Conservation (phyloP, 92 coral and sea anemone species). For the Porites divaricata region DNA sequence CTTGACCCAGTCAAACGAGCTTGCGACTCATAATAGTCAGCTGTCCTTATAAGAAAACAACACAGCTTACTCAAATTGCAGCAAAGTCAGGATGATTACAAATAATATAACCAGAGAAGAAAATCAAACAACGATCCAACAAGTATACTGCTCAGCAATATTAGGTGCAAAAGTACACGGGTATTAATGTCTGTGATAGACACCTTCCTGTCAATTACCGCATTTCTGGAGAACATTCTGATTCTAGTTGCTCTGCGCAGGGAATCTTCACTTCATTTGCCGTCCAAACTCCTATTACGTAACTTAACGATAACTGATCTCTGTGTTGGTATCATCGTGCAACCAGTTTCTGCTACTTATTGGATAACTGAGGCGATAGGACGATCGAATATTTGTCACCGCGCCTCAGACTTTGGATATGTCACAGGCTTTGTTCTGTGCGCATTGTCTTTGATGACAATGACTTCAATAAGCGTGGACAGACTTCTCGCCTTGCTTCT, state of each 20-base stretch:
- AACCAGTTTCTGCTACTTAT: not conserved
- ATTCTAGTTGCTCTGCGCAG: constrained; percentile 9
- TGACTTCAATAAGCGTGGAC: constrained; percentile 17
- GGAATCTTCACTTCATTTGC: constrained; percentile 9
- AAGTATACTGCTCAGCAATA: no score
- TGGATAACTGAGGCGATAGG: not conserved
- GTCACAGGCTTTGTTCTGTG: not conserved
- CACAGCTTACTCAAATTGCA: no score
- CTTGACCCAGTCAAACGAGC: no score
- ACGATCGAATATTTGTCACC: not conserved
- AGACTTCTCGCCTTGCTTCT: constrained; percentile 6
- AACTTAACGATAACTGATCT: not conserved
- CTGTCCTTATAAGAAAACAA: no score
- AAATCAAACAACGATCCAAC: no score
- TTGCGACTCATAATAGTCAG: no score
- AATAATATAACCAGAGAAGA: no score
- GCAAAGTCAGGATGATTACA: no score
- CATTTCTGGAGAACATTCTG: constrained; percentile 6
- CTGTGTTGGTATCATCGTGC: not conserved
- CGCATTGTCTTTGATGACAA: not conserved
- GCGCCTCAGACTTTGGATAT: not conserved
- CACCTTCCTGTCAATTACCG: constrained; percentile 16
- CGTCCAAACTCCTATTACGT: constrained; percentile 16
- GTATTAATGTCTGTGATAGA: not conserved
- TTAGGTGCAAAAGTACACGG: no score